Conservation (phyloP, 2,888 invertebrate species). For the Lumbricus terrestris region DNA sequence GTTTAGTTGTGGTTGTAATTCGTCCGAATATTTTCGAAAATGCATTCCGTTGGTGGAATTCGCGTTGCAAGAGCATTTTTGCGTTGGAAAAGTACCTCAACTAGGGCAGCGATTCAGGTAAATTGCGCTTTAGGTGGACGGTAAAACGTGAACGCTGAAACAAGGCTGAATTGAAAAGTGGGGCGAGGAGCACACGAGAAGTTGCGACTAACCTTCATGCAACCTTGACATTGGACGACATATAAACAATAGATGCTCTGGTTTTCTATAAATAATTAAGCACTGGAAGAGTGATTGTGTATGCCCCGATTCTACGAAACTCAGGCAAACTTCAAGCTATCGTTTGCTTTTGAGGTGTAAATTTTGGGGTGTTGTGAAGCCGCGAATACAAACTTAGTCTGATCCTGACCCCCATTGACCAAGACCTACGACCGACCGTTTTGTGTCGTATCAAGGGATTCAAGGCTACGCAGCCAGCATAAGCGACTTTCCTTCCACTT, state of each 20-base stretch:
- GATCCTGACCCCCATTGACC: neutral
- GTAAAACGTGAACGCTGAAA: neutral
- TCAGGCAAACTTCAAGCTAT: neutral
- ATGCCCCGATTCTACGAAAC: neutral
- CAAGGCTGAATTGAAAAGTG: neutral
- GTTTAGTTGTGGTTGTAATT: too few species aligned
- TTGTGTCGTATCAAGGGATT: neutral
- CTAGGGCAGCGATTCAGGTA: neutral
- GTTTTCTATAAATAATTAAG: neutral
- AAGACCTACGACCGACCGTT: neutral
- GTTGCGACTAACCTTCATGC: neutral
- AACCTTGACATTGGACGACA: neutral
- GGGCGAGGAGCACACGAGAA: neutral
- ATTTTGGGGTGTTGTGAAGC: neutral
- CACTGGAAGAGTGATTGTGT: neutral
- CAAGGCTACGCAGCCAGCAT: neutral
- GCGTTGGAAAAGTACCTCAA: neutral
- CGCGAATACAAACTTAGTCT: neutral
- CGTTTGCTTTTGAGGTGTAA: neutral
- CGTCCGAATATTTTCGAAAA: neutral
- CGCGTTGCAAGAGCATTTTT: neutral
- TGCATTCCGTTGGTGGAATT: neutral
- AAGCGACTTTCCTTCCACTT: neutral
- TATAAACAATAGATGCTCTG: neutral
- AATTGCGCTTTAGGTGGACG: neutral